Percentiles rank a stretch among this genome's conserved stretches.
These are phyloP conservation scores for Apogon hyalosoma DNA, from an alignment of 2,797 vertebrate species.

Conservation along the genomic window DNA sequence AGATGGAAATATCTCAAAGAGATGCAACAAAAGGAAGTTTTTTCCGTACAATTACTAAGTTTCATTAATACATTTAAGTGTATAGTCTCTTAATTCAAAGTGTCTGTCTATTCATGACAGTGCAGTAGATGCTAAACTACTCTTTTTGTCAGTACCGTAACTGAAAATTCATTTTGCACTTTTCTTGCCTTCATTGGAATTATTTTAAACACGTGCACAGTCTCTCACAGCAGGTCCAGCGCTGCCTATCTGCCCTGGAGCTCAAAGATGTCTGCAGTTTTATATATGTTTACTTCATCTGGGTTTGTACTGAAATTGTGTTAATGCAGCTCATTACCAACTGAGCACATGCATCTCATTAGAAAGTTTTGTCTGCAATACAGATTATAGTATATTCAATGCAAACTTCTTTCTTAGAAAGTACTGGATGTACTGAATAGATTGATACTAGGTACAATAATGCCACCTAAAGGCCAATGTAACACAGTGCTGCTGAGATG, in stretches of 20 bases:
- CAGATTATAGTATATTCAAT: conserved; percentile 8
- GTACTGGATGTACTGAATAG: neutral
- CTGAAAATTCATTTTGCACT: neutral
- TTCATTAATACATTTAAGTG: too few species aligned
- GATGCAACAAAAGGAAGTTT: conserved; percentile 11
- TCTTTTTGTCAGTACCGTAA: conserved; percentile 5
- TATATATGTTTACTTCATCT: conserved; percentile 35
- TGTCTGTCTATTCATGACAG: too few species aligned
- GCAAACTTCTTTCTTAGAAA: conserved; percentile 22
- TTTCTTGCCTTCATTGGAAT: conserved; percentile 2
- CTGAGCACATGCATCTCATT: conserved; percentile 23
- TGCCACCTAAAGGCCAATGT: conserved; percentile 66
- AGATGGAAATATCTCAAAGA: conserved; percentile 12
- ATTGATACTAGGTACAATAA: conserved; percentile 38
- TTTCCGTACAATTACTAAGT: neutral
- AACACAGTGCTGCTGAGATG: conserved; percentile 16
- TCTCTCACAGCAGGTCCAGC: conserved; percentile 30
- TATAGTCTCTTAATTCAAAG: too few species aligned
- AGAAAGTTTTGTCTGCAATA: conserved; percentile 6
- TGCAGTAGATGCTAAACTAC: neutral
- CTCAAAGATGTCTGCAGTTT: conserved; percentile 25
- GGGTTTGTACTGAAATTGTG: conserved; percentile 22
- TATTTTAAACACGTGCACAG: conserved; percentile 22
- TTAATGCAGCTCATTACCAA: conserved; percentile 29
- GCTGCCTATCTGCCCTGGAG: conserved; percentile 40